A percentile compares a stretch with the other conserved stretches of the same genome.
Conservation (phyloP, 2,797 vertebrate genomes). For the Lacerta agilis region DNA sequence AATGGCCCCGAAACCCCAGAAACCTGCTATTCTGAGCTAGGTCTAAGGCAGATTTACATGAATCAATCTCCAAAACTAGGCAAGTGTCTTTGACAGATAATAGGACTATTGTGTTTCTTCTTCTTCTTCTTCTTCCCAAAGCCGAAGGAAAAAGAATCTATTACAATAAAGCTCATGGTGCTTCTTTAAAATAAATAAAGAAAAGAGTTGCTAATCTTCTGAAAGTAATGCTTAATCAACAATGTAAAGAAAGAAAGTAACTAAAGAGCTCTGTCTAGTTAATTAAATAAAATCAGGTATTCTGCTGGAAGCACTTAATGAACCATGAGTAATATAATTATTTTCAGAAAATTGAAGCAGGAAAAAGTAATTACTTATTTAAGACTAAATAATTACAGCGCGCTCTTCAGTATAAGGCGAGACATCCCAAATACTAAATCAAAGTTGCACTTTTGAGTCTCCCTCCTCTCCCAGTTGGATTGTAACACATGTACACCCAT, state of each 20-base stretch:
- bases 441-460: slow-evolving; percentile 42
- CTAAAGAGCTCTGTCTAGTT: slow-evolving; percentile 66
- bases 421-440: slow-evolving; percentile 54
- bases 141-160: neutral
- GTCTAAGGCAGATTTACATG: neutral
- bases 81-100: neutral
- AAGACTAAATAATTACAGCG: slow-evolving; percentile 69
- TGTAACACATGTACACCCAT: neutral
- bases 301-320: slow-evolving; percentile 74
- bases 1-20: too few species aligned
- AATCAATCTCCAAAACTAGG: neutral
- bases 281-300: slow-evolving; percentile 71
- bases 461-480: slow-evolving; percentile 18
- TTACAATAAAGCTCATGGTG: slow-evolving; percentile 53
- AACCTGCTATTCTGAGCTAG: neutral
- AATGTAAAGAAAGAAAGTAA: slow-evolving; percentile 67
- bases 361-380: slow-evolving; percentile 69
- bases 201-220: slow-evolving; percentile 65
- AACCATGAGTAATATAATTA: slow-evolving; percentile 69
- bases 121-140: slow-evolving; percentile 5
- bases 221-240: slow-evolving; percentile 73
- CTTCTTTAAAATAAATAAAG: slow-evolving; percentile 44
- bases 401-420: slow-evolving; percentile 59
- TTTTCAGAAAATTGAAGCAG: slow-evolving; percentile 71
- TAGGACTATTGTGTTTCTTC: neutral